Conservation (phyloP, 2,113 vertebrate genomes). For the Coryphaenoides rupestris region DNA sequence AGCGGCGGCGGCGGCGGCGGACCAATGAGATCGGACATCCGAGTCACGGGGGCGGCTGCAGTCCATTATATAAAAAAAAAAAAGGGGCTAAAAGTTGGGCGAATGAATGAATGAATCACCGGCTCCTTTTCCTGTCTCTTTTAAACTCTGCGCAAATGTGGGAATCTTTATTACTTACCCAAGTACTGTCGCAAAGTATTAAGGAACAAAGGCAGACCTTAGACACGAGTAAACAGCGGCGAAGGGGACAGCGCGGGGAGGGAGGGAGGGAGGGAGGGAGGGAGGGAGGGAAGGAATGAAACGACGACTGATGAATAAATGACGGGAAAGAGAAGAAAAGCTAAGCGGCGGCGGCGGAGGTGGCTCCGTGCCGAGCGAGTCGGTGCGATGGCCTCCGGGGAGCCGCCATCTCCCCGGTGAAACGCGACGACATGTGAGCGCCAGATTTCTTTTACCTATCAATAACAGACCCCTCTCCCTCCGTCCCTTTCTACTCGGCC, state of each 20-base stretch:
- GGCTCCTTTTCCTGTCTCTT: slow-evolving; percentile 43
- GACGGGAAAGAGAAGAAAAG: slow-evolving; percentile 48
- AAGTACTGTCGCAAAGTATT: slow-evolving; percentile 19
- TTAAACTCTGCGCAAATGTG: slow-evolving; percentile 35
- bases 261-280: background rate
- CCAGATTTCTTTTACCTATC: slow-evolving; percentile 39
- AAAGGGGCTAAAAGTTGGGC: too few species aligned
- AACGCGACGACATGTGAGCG: slow-evolving; percentile 41
- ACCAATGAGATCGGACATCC: slow-evolving; percentile 32
- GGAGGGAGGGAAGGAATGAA: background rate
- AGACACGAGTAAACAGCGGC: slow-evolving; percentile 2
- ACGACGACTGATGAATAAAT: slow-evolving; percentile 41
- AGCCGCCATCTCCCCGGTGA: slow-evolving; percentile 10
- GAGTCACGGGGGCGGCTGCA: slow-evolving; percentile 47
- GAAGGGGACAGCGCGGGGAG: background rate
- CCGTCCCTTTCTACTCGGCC: background rate
- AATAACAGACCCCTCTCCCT: slow-evolving; percentile 26
- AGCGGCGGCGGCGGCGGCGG: slow-evolving; percentile 10
- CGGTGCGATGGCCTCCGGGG: slow-evolving; percentile 40
- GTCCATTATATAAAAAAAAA: too few species aligned
- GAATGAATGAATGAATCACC: slow-evolving; percentile 58
- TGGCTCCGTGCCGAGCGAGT: slow-evolving; percentile 26
- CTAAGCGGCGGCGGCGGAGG: slow-evolving; percentile 41
- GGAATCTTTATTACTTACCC: slow-evolving; percentile 43
- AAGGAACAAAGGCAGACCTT: slow-evolving; percentile 1